Evolutionary conservation across 2,888 invertebrate species (phyloP).

Genomic region (Nesidiocoris tenuis): DNA sequence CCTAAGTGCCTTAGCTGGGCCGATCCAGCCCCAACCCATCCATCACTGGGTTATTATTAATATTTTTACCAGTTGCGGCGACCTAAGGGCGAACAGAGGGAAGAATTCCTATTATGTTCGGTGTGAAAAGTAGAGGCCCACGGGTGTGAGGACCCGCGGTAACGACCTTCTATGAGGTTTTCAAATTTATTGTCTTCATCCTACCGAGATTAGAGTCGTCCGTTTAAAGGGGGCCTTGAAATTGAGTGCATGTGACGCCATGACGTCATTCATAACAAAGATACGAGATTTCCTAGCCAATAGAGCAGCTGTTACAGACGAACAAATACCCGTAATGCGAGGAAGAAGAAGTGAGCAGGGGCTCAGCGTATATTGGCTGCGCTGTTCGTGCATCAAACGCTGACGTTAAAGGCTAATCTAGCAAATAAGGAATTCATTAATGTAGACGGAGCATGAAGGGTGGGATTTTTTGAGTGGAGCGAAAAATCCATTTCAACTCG

Average conservation of each 20-base stretch:
- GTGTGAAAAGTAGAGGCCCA: not conserved
- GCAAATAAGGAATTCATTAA: no score
- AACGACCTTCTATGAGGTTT: not conserved
- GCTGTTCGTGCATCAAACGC: no score
- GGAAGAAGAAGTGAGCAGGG: no score
- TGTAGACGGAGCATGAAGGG: no score
- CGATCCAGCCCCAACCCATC: not conserved
- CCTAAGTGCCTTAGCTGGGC: not conserved
- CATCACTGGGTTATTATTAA: not conserved
- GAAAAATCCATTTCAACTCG: no score
- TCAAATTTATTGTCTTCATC: not conserved
- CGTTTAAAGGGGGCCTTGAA: not conserved
- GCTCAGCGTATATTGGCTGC: no score
- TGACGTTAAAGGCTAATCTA: no score
- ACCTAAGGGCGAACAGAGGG: not conserved
- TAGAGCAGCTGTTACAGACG: not conserved
- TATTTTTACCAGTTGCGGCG: not conserved
- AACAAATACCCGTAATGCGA: no score
- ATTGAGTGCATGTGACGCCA: not conserved
- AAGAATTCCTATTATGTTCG: not conserved
- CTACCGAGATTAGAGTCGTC: not conserved
- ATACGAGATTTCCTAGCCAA: not conserved
- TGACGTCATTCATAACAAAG: not conserved
- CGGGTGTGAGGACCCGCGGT: not conserved
- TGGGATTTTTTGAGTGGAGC: no score